phyloP scores from a whole-genome alignment of 92 coral and sea anemone genomes.

The Siderastrea radians region DNA sequence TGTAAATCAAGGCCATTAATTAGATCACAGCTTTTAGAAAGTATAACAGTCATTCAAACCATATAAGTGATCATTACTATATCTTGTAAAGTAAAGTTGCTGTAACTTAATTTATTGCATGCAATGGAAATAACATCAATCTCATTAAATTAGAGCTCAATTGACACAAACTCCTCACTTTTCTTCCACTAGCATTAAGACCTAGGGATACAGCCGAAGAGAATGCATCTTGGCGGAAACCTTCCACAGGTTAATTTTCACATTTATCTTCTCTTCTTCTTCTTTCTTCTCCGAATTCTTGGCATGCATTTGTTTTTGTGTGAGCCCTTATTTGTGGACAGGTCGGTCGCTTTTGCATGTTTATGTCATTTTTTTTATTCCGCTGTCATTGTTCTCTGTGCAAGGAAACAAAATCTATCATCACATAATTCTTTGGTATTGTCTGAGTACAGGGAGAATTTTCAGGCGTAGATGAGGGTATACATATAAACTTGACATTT shows the following conservation, averaged over 20 bases:
- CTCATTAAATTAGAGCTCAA: not conserved
- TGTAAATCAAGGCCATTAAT: too few relatives aligned
- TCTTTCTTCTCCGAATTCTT: not conserved
- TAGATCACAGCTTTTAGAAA: not conserved
- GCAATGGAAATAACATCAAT: not conserved
- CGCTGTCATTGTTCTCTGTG: too few relatives aligned
- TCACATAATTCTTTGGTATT: too few relatives aligned
- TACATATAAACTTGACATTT: too few relatives aligned
- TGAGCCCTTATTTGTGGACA: not conserved
- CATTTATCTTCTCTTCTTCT: slow-evolving; percentile 33
- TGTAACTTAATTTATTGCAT: not conserved
- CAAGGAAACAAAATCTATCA: too few relatives aligned
- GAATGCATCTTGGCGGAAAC: slow-evolving; percentile 95
- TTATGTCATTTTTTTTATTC: not conserved
- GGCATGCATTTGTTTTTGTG: not conserved
- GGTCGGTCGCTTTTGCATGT: not conserved
- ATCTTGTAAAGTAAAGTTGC: not conserved
- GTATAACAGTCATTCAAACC: not conserved
- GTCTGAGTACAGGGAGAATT: too few relatives aligned
- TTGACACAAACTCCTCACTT: slow-evolving; percentile 28
- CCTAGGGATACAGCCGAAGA: slow-evolving; percentile 96
- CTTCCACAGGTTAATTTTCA: slow-evolving; percentile 76
- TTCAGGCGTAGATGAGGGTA: too few relatives aligned
- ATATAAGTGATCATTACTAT: not conserved
- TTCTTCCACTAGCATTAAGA: slow-evolving; percentile 81